Evolutionary conservation across 2,113 vertebrate species (phyloP).

Genomic region (Cygnus buccinator): DNA sequence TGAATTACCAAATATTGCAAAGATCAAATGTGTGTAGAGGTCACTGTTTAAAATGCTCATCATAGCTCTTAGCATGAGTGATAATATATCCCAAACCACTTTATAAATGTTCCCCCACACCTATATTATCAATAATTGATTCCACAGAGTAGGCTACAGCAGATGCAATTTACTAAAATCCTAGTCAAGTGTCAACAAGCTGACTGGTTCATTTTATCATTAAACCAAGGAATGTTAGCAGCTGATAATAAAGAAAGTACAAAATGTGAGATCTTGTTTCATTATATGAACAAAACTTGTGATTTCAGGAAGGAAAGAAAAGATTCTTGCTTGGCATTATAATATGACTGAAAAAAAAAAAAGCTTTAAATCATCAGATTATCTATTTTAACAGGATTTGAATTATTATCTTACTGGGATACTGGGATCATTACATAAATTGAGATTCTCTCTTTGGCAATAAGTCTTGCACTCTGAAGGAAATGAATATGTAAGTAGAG

Average conservation of each 20-base stretch:
- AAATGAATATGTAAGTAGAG: not conserved
- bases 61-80: not conserved
- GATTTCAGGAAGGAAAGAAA: slow-evolving; percentile 18
- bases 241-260: slow-evolving; percentile 20
- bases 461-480: not conserved
- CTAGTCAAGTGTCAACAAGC: slow-evolving; percentile 60
- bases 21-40: not conserved
- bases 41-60: slow-evolving; percentile 44
- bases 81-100: slow-evolving; percentile 9
- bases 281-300: slow-evolving; percentile 22
- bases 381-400: not conserved
- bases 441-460: not conserved
- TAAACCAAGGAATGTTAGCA: slow-evolving; percentile 13
- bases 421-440: not conserved
- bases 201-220: slow-evolving; percentile 43
- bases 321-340: not conserved
- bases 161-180: slow-evolving; percentile 56
- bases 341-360: not conserved
- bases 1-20: not conserved
- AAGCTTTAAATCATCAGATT: not conserved
- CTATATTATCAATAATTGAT: slow-evolving; percentile 65
- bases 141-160: slow-evolving; percentile 2
- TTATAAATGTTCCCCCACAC: slow-evolving; percentile 42
- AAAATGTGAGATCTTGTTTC: slow-evolving; percentile 29
- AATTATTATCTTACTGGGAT: not conserved